Evolutionary conservation across 2,113 vertebrate species (phyloP).

Genomic region (Orycteropus afer): DNA sequence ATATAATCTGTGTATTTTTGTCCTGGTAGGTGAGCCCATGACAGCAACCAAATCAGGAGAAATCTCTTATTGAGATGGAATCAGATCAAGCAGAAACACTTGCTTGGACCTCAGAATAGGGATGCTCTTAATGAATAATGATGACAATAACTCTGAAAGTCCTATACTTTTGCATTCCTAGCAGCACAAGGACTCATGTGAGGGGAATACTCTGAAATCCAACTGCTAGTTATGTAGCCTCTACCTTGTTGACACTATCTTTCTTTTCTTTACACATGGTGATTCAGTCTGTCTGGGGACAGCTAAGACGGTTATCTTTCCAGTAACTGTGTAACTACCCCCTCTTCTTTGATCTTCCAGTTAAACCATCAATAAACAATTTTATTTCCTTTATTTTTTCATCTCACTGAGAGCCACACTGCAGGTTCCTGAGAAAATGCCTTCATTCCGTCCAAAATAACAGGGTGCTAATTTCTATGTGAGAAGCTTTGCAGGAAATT

Average conservation of each 20-base stretch:
- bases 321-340: neutral
- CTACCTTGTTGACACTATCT: neutral
- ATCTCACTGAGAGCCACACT: neutral
- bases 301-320: neutral
- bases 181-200: neutral
- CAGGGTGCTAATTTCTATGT: neutral
- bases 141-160: neutral
- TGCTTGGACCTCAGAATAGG: neutral
- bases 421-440: constrained; percentile 13
- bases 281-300: neutral
- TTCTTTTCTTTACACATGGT: neutral
- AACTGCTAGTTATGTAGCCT: neutral
- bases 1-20: neutral
- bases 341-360: neutral
- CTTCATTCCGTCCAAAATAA: neutral
- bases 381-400: neutral
- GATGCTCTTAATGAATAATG: neutral
- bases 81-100: neutral
- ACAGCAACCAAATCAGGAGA: neutral
- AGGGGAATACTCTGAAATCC: neutral
- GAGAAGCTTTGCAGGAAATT: neutral
- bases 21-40: neutral
- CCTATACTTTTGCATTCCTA: neutral
- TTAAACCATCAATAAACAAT: neutral
- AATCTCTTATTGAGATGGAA: neutral